phyloP scores from a whole-genome alignment of 2,888 invertebrate species.

The Tenodera sinensis region DNA sequence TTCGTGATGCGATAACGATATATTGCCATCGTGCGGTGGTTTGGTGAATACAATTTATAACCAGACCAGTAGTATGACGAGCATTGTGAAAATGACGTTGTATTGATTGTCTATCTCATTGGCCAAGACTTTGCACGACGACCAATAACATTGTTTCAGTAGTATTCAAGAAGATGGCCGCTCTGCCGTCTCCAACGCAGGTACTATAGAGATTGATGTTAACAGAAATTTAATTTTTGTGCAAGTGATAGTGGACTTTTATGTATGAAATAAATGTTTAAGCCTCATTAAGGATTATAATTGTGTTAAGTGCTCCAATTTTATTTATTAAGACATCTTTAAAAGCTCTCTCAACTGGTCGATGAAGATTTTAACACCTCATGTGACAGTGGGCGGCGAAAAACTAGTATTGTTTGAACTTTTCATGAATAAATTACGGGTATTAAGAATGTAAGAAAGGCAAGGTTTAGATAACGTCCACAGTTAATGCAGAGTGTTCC shows the following conservation, averaged over 20 bases:
- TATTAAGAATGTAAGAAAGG: neutral
- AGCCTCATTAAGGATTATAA: neutral
- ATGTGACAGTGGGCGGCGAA: constrained; percentile 11
- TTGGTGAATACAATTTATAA: neutral
- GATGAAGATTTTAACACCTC: neutral
- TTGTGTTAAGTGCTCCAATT: neutral
- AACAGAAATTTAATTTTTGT: neutral
- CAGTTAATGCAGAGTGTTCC: neutral
- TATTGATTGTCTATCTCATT: constrained; percentile 34
- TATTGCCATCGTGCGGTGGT: neutral
- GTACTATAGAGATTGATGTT: constrained; percentile 48
- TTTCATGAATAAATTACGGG: neutral
- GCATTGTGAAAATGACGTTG: constrained; percentile 29
- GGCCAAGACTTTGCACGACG: constrained; percentile 20
- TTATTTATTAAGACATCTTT: neutral
- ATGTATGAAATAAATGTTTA: neutral
- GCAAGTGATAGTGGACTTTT: neutral
- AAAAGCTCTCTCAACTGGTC: neutral
- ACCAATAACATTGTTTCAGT: constrained; percentile 29
- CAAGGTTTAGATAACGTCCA: neutral
- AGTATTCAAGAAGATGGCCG: constrained; percentile 65
- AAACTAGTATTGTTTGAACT: neutral
- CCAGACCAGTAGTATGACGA: neutral
- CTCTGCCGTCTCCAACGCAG: constrained; percentile 82
- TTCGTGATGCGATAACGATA: neutral